A percentile compares a stretch with the other conserved stretches of the same genome.
phyloP scores from a whole-genome alignment of 2,113 vertebrate genomes.

The Scomber scombrus region DNA sequence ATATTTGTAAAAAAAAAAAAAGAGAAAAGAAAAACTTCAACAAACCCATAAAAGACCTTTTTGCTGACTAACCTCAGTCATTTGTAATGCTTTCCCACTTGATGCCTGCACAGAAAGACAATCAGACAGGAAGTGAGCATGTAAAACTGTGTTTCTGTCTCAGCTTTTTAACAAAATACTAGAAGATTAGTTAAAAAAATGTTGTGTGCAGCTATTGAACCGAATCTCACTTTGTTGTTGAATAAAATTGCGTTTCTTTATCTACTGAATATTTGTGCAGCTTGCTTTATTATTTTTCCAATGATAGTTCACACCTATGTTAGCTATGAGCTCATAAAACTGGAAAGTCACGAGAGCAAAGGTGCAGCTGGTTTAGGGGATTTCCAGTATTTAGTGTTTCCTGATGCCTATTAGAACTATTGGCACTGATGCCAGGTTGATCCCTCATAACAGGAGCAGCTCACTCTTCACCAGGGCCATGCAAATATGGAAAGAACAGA shows the following conservation, averaged over 20 bases:
- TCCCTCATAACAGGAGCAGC: constrained; percentile 14
- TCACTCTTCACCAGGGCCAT: background rate
- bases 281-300: constrained; percentile 15
- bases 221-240: constrained; percentile 73
- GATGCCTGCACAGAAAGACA: constrained; percentile 72
- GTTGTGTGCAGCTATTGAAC: constrained; percentile 72
- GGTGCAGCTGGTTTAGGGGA: background rate
- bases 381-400: background rate
- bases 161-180: constrained; percentile 55
- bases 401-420: background rate
- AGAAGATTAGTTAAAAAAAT: constrained; percentile 45
- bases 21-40: background rate
- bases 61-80: constrained; percentile 20
- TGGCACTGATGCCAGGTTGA: background rate
- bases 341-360: background rate
- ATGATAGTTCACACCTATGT: too few relatives aligned
- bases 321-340: background rate
- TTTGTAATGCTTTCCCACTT: constrained; percentile 38
- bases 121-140: constrained; percentile 68
- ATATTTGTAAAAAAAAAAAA: constrained; percentile 15
- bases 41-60: constrained; percentile 10
- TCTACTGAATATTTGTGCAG: constrained; percentile 30
- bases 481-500: constrained; percentile 19
- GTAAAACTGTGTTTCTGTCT: constrained; percentile 49
- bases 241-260: constrained; percentile 84